Percentiles rank a stretch among this genome's conserved stretches.
Evolutionary conservation across 2,797 vertebrate species (phyloP).

Genomic region (Pseudopleuronectes americanus): DNA sequence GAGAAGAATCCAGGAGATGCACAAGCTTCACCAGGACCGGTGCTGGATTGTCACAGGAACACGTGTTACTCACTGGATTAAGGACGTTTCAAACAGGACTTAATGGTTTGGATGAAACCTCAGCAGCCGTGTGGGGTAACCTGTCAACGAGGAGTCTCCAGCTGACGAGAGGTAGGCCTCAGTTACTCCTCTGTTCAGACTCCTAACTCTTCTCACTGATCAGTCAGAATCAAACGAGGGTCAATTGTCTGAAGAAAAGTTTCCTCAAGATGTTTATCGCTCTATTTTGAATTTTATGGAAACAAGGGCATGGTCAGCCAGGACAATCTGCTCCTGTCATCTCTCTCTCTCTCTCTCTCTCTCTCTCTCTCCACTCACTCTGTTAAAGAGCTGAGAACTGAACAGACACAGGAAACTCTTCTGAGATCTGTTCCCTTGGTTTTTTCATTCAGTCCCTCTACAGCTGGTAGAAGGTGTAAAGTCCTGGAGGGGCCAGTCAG

Average conservation of each 20-base stretch:
- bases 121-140: neutral
- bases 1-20: neutral
- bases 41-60: slow-evolving; percentile 21
- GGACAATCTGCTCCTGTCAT: neutral
- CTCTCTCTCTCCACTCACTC: slow-evolving; percentile 6
- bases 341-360: slow-evolving; percentile 5
- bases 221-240: neutral
- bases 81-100: slow-evolving; percentile 40
- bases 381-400: too few species aligned
- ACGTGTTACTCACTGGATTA: slow-evolving; percentile 20
- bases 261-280: neutral
- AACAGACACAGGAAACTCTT: too few species aligned
- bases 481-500: slow-evolving; percentile 31
- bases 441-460: too few species aligned
- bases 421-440: too few species aligned
- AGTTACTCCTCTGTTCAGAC: neutral
- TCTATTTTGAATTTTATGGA: neutral
- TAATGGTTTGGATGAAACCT: neutral
- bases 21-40: neutral
- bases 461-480: neutral
- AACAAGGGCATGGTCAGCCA: neutral
- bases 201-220: neutral
- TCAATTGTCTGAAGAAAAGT: neutral
- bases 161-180: slow-evolving; percentile 55
- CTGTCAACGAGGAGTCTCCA: slow-evolving; percentile 8